Evolutionary conservation across 2,113 vertebrate genomes (phyloP), one percentile per base, ranked within the genome.

Genomic region (Otis tarda): DNA sequence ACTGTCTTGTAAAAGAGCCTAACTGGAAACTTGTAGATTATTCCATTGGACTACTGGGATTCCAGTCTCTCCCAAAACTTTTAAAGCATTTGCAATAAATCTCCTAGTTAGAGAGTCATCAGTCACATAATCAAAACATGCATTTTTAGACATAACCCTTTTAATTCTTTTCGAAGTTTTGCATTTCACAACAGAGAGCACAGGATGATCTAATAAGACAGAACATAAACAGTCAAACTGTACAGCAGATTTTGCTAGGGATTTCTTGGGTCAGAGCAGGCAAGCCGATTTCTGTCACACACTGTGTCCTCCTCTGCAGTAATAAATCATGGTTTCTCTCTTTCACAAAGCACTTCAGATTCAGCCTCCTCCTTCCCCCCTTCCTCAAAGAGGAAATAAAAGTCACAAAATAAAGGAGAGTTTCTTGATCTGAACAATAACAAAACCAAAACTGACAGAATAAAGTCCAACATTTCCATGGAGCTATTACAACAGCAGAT

Each of bases 111-210:
- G 30, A 75, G 10, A 74, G 52, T 52, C 60, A 68, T 77, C 79
- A 43, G 27, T 77, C 83, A 83, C 35, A 45, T 37, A 84, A 87
- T 39, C 21, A 94, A 94, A 95, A 87, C n/a, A 80, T 67, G 52
- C 63, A 63, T 83, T 93, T 88, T 88, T 77, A 88, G 37, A 86
- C 60, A 67, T 67, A 94, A 83, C 90, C 9, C 41, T 86, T 95
- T 78, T 56, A 87, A 93, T 86, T 47, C 31, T 43, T 83, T 88
- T 75, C 47, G 24, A 69, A 85, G 52, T 61, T 83, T 78, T 90
- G 33, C 60, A 77, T 96, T 91, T 94, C 83, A 78, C 47, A 92
- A 27, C 30, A 83, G 59, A 90, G 47, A 67, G 22, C 53, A 65
- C 27, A 80, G 79, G 35, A 50, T 53, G 55, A 74, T 86, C 39